Conservation (phyloP, 2,797 vertebrate species). For the Periophthalmus magnuspinnatus region DNA sequence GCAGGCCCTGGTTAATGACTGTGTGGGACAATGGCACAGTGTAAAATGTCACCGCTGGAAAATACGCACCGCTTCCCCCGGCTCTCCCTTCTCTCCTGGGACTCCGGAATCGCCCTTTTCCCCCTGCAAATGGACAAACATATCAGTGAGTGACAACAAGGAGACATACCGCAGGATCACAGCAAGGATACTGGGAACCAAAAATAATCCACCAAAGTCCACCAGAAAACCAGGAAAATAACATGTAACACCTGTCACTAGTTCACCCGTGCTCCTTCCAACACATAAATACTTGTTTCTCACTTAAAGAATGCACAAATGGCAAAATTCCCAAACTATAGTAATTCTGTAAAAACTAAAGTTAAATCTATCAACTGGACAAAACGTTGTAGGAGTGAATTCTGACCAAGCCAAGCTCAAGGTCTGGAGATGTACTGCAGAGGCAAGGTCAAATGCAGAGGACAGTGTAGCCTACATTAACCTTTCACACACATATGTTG, state of each 20-base stretch:
- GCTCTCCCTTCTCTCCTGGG: constrained; percentile 80
- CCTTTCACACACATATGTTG: neutral
- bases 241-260: neutral
- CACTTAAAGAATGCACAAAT: neutral
- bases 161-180: constrained; percentile 17
- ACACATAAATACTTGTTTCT: neutral
- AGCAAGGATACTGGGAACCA: constrained; percentile 23
- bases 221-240: neutral
- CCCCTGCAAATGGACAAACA: constrained; percentile 71
- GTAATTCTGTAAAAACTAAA: too few relatives aligned
- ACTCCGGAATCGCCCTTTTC: constrained; percentile 76
- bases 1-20: constrained; percentile 66
- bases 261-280: neutral
- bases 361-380: too few relatives aligned
- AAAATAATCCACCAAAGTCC: constrained; percentile 11
- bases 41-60: constrained; percentile 59
- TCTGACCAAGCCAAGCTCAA: too few relatives aligned
- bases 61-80: constrained; percentile 84
- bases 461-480: neutral
- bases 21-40: constrained; percentile 37
- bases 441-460: too few relatives aligned
- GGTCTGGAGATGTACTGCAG: neutral
- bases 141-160: constrained; percentile 58
- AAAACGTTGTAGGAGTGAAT: too few relatives aligned
- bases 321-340: neutral